Evolutionary conservation across 1,140 invertebrate genomes (phyloP), one percentile per base, ranked within the genome.

Genomic region (Drosophila mauritiana): DNA sequence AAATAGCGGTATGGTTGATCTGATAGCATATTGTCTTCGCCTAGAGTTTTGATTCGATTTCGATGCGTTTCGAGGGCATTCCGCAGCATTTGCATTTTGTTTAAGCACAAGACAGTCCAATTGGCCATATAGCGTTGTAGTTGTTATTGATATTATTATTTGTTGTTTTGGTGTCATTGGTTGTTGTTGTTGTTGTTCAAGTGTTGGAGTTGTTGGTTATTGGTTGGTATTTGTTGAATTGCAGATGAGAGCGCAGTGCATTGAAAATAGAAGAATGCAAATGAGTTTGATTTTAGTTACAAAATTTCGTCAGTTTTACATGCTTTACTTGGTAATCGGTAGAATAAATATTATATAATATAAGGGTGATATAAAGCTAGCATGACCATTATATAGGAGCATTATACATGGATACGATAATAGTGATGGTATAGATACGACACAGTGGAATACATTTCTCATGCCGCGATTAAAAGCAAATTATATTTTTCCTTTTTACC

Each of bases 1-100:
- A 98, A 93, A 93, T 98, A 98, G 59, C 97, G 94, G 92, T 98
- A 98, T 1, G 97, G 97, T 85, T 98, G 97, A 91, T 98, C 97
- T 67, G 96, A 97, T 48, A 97, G 94, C 88, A 97, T 95, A 55
- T 96, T 96, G 90, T 98, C 97, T 92, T 98, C 97, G 90, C 96
- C 97, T 98, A 88, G 67, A 83, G 75, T 74, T 89, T 69, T 48
- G 59, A 49, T 78, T 80, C 69, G 77, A 58, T 48, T 90, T 74
- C 69, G 59, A 55, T 73, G 52, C 64, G 49, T 48, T 70, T 69
- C 67, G 64, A 69, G 5, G 68, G 68, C 80, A 89, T 90, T 85
- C 80, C 83, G 74, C 76, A 46, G 83, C 84, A 88, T 63, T 81
- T 86, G 73, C 75, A 79, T 88, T 67, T 80, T 85, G 73, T 49